These are phyloP conservation scores for Amblyopsis hoosieri DNA, from an alignment of 2,797 vertebrate species.

Conservation along the genomic window DNA sequence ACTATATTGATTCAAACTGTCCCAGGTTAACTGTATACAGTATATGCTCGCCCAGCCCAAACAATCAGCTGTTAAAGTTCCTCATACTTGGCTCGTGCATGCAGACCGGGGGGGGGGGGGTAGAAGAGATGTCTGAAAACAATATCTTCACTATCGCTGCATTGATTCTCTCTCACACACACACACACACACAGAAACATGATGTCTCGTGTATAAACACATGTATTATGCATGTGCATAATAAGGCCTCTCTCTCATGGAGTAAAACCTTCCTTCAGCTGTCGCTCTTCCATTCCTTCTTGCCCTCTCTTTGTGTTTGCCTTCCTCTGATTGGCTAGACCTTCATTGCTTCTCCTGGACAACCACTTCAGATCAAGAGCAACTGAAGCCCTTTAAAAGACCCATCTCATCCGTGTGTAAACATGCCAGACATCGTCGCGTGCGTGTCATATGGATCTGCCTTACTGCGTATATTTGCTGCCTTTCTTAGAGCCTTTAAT, in stretches of 20 bases:
- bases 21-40: too few species aligned
- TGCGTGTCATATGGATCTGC: slow-evolving; percentile 84
- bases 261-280: slow-evolving; percentile 9
- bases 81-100: slow-evolving; percentile 60
- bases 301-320: slow-evolving; percentile 3
- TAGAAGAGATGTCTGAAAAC: slow-evolving; percentile 58
- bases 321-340: neutral
- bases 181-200: slow-evolving; percentile 11
- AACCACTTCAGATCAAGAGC: slow-evolving; percentile 46
- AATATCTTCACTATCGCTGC: neutral
- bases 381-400: slow-evolving; percentile 77
- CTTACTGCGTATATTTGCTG: slow-evolving; percentile 90
- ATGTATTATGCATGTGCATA: slow-evolving; percentile 25
- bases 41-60: slow-evolving; percentile 13
- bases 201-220: slow-evolving; percentile 1
- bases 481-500: slow-evolving; percentile 86
- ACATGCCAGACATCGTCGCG: slow-evolving; percentile 58
- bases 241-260: slow-evolving; percentile 11
- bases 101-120: slow-evolving; percentile 4
- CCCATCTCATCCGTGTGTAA: slow-evolving; percentile 65
- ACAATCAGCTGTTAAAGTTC: slow-evolving; percentile 49
- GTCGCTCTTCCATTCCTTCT: neutral
- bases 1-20: too few species aligned
- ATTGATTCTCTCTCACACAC: slow-evolving; percentile 2
- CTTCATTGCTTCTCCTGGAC: slow-evolving; percentile 21